Percentiles rank a stretch among this genome's conserved stretches.
Evolutionary conservation across 2,888 invertebrate species (phyloP).

Genomic region (Brachycybe producta): DNA sequence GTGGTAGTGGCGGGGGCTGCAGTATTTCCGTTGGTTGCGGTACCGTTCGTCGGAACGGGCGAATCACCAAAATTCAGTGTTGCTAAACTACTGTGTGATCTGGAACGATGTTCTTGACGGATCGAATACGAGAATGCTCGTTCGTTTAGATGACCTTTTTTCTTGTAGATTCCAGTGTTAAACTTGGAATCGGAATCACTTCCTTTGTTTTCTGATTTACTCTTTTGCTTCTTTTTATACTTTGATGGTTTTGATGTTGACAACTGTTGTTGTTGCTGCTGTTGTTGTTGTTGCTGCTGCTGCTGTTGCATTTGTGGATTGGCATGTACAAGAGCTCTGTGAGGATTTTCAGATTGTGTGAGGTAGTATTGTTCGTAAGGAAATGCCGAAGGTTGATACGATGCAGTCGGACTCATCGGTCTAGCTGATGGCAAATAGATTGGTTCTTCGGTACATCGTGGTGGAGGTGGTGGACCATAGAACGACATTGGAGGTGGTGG

Average conservation of each 20-base stretch:
- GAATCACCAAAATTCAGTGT: constrained; percentile 61
- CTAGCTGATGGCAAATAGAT: constrained; percentile 24
- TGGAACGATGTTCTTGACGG: constrained; percentile 79
- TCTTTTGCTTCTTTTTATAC: constrained; percentile 28
- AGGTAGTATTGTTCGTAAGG: constrained; percentile 46
- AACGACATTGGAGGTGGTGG: not conserved
- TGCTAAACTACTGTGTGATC: constrained; percentile 82
- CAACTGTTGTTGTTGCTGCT: constrained; percentile 20
- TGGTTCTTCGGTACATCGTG: constrained; percentile 27
- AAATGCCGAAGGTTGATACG: constrained; percentile 48
- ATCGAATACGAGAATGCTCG: constrained; percentile 88
- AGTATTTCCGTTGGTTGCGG: constrained; percentile 23
- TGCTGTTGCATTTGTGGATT: not conserved
- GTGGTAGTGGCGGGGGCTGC: constrained; percentile 16
- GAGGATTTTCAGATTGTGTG: constrained; percentile 30
- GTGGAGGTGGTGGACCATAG: constrained; percentile 30
- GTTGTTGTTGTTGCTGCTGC: not conserved
- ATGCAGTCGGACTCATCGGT: constrained; percentile 43
- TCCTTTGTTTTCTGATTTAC: constrained; percentile 13
- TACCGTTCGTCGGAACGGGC: constrained; percentile 39
- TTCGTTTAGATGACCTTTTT: constrained; percentile 84
- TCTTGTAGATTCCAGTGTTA: constrained; percentile 73
- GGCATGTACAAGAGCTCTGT: not conserved
- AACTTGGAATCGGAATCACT: constrained; percentile 41
- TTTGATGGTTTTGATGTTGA: constrained; percentile 29